Percentiles rank a stretch among this genome's conserved stretches.
phyloP scores from a whole-genome alignment of 2,888 invertebrate genomes.

The Eucera pruinosa region DNA sequence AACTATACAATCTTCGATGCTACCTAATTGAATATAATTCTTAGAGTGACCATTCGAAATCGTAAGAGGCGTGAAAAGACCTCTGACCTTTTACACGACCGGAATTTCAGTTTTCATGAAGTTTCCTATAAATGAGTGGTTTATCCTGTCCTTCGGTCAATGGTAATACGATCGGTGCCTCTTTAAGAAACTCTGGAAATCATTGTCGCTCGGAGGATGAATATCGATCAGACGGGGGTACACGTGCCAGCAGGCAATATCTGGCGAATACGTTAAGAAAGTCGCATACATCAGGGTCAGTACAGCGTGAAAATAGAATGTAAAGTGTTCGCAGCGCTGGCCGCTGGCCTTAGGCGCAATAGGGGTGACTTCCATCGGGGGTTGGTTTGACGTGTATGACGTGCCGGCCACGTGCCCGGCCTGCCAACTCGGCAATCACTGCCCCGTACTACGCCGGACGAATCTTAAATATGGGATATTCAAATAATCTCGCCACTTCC shows the following conservation, averaged over 20 bases:
- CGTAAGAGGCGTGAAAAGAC: no score
- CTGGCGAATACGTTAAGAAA: slow-evolving; percentile 79
- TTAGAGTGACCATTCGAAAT: no score
- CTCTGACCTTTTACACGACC: no score
- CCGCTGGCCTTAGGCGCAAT: slow-evolving; percentile 67
- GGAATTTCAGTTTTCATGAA: neutral
- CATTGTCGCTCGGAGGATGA: slow-evolving; percentile 64
- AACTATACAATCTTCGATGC: no score
- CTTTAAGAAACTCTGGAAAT: slow-evolving; percentile 49
- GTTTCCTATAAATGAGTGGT: no score
- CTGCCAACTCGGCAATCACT: slow-evolving; percentile 83
- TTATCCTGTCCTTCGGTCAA: no score
- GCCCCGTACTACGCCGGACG: slow-evolving; percentile 80
- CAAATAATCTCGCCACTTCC: slow-evolving; percentile 77
- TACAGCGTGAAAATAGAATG: slow-evolving; percentile 84
- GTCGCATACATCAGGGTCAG: slow-evolving; percentile 82
- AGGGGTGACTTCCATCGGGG: slow-evolving; percentile 70
- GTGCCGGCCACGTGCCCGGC: slow-evolving; percentile 83
- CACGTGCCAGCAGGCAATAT: slow-evolving; percentile 80
- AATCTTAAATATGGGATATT: slow-evolving; percentile 83
- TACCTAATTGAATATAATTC: no score
- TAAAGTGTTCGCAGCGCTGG: slow-evolving; percentile 77
- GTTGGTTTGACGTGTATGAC: slow-evolving; percentile 84
- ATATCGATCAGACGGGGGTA: slow-evolving; percentile 68
- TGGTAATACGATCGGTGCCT: neutral